Percentiles rank a stretch among this genome's conserved stretches.
These are phyloP conservation scores for Carassius carassius DNA, from an alignment of 2,113 vertebrate genomes.

Conservation along the genomic window DNA sequence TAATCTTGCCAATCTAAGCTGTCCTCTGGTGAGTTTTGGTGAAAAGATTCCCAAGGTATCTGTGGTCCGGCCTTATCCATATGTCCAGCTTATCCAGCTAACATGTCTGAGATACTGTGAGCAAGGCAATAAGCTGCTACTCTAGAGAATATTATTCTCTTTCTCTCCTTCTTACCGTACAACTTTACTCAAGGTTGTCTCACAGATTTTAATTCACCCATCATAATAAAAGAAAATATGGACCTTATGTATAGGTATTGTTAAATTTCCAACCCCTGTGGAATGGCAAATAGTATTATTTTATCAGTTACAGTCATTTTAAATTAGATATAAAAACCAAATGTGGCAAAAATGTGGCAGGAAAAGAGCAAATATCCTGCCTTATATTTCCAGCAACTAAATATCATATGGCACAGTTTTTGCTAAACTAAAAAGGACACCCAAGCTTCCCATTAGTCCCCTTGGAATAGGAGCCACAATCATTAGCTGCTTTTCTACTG, in stretches of 20 bases:
- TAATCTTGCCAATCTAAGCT: slow-evolving; percentile 69
- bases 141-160: slow-evolving; percentile 64
- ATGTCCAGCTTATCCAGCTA: slow-evolving; percentile 50
- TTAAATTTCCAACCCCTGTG: too few species aligned
- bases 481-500: not conserved
- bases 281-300: too few species aligned
- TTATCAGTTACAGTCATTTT: not conserved
- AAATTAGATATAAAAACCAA: slow-evolving; percentile 36
- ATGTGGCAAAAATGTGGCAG: not conserved
- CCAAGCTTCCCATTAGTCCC: not conserved
- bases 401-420: not conserved
- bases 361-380: not conserved
- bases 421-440: not conserved
- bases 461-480: not conserved
- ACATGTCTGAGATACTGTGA: slow-evolving; percentile 70
- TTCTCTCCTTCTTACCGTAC: slow-evolving; percentile 31
- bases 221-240: not conserved
- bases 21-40: slow-evolving; percentile 69
- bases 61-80: slow-evolving; percentile 69
- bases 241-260: not conserved
- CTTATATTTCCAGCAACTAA: not conserved
- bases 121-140: slow-evolving; percentile 75
- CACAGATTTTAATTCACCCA: slow-evolving; percentile 35
- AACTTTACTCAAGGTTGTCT: not conserved
- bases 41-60: slow-evolving; percentile 70